These are phyloP conservation scores for Hypomecis punctinalis DNA, from an alignment of 2,888 invertebrate species.

Conservation along the genomic window DNA sequence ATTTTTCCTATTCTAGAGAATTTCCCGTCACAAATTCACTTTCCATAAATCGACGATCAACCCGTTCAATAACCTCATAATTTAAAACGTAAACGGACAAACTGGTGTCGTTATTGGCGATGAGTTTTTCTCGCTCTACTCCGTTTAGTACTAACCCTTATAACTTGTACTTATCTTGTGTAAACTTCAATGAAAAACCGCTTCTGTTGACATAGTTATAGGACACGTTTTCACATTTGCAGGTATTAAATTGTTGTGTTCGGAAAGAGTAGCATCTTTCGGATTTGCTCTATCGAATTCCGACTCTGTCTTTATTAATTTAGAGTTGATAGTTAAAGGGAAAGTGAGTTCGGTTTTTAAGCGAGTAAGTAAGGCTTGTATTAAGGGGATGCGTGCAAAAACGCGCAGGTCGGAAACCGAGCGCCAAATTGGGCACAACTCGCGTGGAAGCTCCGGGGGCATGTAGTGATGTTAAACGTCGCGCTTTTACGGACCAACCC, in stretches of 20 bases:
- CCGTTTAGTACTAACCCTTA: conserved; percentile 37
- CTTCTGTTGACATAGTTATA: conserved; percentile 7
- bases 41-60: conserved; percentile 17
- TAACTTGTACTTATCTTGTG: conserved; percentile 10
- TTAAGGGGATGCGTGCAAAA: conserved; percentile 69
- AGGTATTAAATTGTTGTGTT: conserved; percentile 12
- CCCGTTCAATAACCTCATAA: conserved; percentile 35
- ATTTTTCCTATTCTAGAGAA: conserved; percentile 5
- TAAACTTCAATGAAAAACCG: conserved; percentile 8
- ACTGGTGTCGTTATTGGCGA: conserved; percentile 50
- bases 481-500: conserved; percentile 30
- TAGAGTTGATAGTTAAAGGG: conserved; percentile 17
- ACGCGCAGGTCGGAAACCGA: conserved; percentile 59
- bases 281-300: conserved; percentile 4
- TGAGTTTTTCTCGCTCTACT: conserved; percentile 47
- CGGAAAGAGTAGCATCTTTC: conserved; percentile 29
- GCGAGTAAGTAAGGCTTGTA: conserved; percentile 47
- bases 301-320: neutral
- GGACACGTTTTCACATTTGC: conserved; percentile 13
- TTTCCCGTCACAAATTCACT: neutral
- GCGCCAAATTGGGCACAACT: conserved; percentile 69
- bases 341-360: conserved; percentile 7
- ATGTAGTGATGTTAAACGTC: conserved; percentile 39
- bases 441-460: conserved; percentile 62
- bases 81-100: conserved; percentile 41